Evolutionary conservation across 2,888 invertebrate genomes (phyloP), one percentile per base, ranked within the genome.

Genomic region (Lycaena phlaeas): DNA sequence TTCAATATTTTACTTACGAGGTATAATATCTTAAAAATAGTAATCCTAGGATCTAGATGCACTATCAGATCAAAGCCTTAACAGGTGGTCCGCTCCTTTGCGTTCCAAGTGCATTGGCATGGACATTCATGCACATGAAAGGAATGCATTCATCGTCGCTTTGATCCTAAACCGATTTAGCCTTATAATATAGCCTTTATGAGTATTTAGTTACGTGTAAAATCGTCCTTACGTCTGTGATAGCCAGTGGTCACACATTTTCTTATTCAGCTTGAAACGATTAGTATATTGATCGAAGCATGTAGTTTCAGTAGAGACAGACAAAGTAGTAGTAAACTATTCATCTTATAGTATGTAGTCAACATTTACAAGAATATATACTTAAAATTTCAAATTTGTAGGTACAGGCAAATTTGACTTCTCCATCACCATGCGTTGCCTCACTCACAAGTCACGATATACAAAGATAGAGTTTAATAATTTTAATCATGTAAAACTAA

Each of bases 51-150:
- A 31, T 31, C 29, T 40, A 40, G 28, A 15, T 17, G 10, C 26
- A 10, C 17, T 11, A 39, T 18, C 37, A 17, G 36, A 41, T 45
- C 40, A 43, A 47, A 43, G 44, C 40, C 28, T 36, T 40, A 37
- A 25, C 38, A 38, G 38, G 29, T 38, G 36, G 30, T 31, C 38
- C 42, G 43, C 34, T 34, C 34, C 38, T 38, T 41, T 40, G 40
- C 31, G 30, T 40, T 31, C 29, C 41, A 39, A 46, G 44, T 41
- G 42, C 44, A 48, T 46, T 41, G 42, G 42, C 44, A 46, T 37
- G 36, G 36, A 43, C 38, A 28, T 29, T 27, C 31, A 26, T 45
- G 45, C 45, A 43, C 40, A 28, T 37, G 37, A 42, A 27, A 42
- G 40, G 30, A 40, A 38, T 38, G 40, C 40, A 43, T 15, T 40